Percentiles rank a stretch among this genome's conserved stretches.
phyloP scores from a whole-genome alignment of 2,797 vertebrate species.

The Mormyrus proboscirostris region DNA sequence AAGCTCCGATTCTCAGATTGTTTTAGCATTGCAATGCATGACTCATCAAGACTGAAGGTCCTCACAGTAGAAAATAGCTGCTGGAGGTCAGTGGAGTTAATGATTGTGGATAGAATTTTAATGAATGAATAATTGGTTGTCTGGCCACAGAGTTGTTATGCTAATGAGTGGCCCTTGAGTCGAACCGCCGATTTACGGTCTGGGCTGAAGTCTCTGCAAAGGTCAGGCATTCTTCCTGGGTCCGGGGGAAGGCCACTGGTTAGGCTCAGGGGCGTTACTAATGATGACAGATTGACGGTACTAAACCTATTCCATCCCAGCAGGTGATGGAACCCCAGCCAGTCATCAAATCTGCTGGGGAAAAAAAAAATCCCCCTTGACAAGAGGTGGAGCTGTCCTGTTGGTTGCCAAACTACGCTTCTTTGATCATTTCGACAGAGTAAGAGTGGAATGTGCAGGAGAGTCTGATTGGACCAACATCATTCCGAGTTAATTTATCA shows the following conservation, averaged over 20 bases:
- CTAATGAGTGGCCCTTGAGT: conserved; percentile 14
- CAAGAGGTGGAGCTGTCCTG: neutral
- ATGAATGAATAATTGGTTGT: conserved; percentile 26
- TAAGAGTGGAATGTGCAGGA: neutral
- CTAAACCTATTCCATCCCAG: conserved; percentile 17
- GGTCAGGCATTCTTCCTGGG: conserved; percentile 18
- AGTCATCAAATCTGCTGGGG: neutral
- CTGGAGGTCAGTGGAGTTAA: conserved; percentile 22
- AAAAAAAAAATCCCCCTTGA: neutral
- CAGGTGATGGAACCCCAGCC: conserved; percentile 17
- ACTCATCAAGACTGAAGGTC: conserved; percentile 8
- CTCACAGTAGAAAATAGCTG: neutral
- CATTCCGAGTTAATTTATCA: neutral
- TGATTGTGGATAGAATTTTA: conserved; percentile 21
- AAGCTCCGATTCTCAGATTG: neutral
- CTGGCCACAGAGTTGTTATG: neutral
- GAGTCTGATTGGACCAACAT: neutral
- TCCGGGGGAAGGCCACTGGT: conserved; percentile 14
- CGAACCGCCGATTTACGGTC: conserved; percentile 17
- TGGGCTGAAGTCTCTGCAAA: conserved; percentile 11
- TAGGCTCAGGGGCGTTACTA: conserved; percentile 6
- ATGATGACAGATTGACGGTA: conserved; percentile 25
- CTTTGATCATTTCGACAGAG: neutral
- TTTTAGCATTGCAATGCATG: neutral
- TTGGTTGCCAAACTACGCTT: neutral